phyloP scores from a whole-genome alignment of 2,888 invertebrate genomes.

The Xestia rhomboidea region DNA sequence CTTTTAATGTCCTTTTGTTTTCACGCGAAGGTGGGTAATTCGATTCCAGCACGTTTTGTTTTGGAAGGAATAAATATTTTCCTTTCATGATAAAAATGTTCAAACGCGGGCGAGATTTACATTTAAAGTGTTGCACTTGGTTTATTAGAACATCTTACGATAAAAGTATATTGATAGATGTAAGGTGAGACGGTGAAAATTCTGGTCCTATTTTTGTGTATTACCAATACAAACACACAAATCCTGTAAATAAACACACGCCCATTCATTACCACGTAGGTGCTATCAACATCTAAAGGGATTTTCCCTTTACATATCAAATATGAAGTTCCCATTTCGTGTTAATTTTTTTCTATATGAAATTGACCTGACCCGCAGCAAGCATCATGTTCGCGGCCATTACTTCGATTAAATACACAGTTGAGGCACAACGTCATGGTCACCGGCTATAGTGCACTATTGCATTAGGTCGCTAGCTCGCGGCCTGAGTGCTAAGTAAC shows the following conservation, averaged over 20 bases:
- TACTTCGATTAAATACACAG: conserved; percentile 38
- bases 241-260: not conserved
- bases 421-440: conserved; percentile 31
- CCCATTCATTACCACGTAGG: not conserved
- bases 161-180: not conserved
- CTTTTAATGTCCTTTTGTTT: conserved; percentile 20
- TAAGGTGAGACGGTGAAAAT: not conserved
- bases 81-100: not conserved
- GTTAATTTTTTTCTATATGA: conserved; percentile 28
- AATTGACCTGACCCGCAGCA: conserved; percentile 1
- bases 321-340: not conserved
- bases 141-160: not conserved
- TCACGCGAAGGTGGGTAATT: conserved; percentile 9
- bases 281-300: not conserved
- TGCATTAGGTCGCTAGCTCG: conserved; percentile 50
- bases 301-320: not conserved
- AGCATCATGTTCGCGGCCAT: not conserved
- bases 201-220: not conserved
- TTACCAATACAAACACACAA: not conserved
- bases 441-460: conserved; percentile 25
- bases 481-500: conserved; percentile 28
- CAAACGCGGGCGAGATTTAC: not conserved
- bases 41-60: conserved; percentile 22
- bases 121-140: not conserved
- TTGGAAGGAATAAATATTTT: not conserved